phyloP scores from a whole-genome alignment of 2,113 vertebrate genomes.

The Dinomys branickii region DNA sequence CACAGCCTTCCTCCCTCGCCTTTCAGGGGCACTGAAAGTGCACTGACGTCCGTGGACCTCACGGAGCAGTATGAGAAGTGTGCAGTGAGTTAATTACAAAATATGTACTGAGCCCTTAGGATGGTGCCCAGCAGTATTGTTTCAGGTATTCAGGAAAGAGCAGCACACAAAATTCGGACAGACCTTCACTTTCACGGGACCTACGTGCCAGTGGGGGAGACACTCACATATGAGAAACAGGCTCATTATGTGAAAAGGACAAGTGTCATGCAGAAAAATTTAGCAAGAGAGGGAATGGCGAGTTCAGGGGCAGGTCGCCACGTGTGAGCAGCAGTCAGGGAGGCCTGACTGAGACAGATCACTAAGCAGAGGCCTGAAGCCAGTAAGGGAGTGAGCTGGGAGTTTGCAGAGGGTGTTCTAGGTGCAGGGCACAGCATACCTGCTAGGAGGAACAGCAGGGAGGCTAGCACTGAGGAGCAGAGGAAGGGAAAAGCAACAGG shows the following conservation, averaged over 20 bases:
- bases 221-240: background rate
- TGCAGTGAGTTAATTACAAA: background rate
- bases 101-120: background rate
- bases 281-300: background rate
- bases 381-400: background rate
- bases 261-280: background rate
- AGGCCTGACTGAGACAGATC: background rate
- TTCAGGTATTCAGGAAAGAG: background rate
- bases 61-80: background rate
- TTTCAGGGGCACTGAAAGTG: background rate
- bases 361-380: background rate
- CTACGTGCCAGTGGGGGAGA: background rate
- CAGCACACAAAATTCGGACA: background rate
- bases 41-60: background rate
- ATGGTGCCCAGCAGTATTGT: background rate
- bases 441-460: background rate
- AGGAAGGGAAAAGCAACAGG: fast-evolving
- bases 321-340: background rate
- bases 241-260: background rate
- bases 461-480: background rate
- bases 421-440: background rate
- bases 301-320: background rate
- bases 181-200: background rate
- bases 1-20: background rate
- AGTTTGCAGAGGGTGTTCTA: too few relatives aligned